phyloP scores from a whole-genome alignment of 2,797 vertebrate species.

The Lophius americanus region DNA sequence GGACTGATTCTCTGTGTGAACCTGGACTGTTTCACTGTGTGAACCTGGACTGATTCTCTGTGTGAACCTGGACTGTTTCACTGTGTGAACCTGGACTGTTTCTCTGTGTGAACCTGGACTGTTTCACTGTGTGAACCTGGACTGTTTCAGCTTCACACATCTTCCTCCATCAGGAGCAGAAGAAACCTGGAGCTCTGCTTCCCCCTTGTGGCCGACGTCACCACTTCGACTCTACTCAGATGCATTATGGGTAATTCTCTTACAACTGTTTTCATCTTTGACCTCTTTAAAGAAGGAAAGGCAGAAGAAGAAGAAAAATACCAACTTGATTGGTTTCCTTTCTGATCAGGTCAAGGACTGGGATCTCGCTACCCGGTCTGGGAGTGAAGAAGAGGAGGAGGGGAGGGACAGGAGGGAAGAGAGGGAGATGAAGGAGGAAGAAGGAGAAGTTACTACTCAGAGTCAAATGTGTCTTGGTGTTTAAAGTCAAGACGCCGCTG shows the following conservation, averaged over 20 bases:
- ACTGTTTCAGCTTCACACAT: too few species aligned
- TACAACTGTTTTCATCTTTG: too few species aligned
- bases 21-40: too few species aligned
- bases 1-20: too few species aligned
- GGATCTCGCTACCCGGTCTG: constrained; percentile 81
- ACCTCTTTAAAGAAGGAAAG: background rate
- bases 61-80: too few species aligned
- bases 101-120: too few species aligned
- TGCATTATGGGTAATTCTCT: too few species aligned
- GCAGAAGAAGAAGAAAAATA: constrained; percentile 53
- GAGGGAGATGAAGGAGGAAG: constrained; percentile 29
- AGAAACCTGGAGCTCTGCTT: constrained; percentile 15
- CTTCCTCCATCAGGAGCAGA: too few species aligned
- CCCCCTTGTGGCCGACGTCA: constrained; percentile 55
- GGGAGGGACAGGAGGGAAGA: constrained; percentile 41
- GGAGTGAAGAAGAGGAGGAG: constrained; percentile 64
- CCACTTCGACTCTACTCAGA: too few species aligned
- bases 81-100: too few species aligned
- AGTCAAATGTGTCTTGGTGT: constrained; percentile 39
- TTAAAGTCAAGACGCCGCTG: background rate
- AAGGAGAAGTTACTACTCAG: constrained; percentile 60
- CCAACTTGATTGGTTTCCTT: constrained; percentile 72
- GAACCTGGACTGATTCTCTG: too few species aligned
- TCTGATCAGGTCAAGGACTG: constrained; percentile 81
- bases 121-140: too few species aligned